Base-by-base conservation (phyloP, 2,888 invertebrate species). In the Platerodrilus igneus region DNA sequence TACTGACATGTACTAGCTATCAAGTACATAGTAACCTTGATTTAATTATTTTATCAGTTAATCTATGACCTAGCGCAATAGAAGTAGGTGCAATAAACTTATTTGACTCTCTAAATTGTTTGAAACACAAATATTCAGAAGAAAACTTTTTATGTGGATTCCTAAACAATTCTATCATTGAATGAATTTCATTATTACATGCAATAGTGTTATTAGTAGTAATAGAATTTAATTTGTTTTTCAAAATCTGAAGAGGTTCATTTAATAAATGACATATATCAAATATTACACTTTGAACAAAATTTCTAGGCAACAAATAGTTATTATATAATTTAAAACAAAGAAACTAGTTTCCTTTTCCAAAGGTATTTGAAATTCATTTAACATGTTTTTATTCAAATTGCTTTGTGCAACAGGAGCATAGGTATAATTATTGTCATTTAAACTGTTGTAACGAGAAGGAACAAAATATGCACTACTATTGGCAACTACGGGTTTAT, bases 271-370 rank as follows among this genome's bases (percentile, higher is more conserved):
- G 20, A n/a, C 2, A 20, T 3, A 30, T 14, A 10, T 30, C 10
- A 7, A 11, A 3, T 8, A 30, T 11, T 5, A 30, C 13, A 13
- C 7, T 11, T 20, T 30, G 30, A n/a, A 30, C 20, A 7, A 8
- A 13, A 20, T 9, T 20, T 30, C 30, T 30, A 3, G 30, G 3
- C 6, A 30, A 6, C 1, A 2, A 3, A 11, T 17, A 13, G 20
- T 20, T 17, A 9, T 20, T 30, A 20, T 19, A 30, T 9, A 30
- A 9, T 30, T 30, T 30, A 8, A 17, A 30, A 15, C 10, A 20
- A 30, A 30, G 4, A 2, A 4, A 14, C n/a, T 6, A 5, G 29
- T n/a, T 3, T 15, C 15, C 7, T 16, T 28, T 14, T 9, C 16
- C n/a, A 4, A 2, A 16, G 8, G 4, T 6, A 11, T 2, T 27